phyloP scores from a whole-genome alignment of 2,888 invertebrate species.

The Caenorhabditis uteleia region DNA sequence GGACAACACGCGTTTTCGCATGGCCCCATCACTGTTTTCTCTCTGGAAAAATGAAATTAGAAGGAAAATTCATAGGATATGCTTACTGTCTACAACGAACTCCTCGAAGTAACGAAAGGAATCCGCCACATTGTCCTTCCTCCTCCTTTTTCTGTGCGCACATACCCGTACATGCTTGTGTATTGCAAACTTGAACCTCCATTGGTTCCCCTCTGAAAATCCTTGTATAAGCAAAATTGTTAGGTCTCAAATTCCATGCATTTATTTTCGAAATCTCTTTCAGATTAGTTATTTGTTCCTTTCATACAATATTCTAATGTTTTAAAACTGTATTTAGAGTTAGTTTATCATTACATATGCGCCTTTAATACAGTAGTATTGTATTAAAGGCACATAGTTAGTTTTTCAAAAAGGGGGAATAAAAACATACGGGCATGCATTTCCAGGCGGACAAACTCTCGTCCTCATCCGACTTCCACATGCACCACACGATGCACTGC shows the following conservation, averaged over 20 bases:
- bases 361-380: too few relatives aligned
- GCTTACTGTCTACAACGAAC: constrained; percentile 60
- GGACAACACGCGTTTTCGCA: constrained; percentile 67
- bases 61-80: neutral
- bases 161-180: constrained; percentile 64
- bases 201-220: constrained; percentile 64
- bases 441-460: constrained; percentile 59
- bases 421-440: constrained; percentile 60
- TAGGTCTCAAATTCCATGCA: too few relatives aligned
- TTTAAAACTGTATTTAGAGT: too few relatives aligned
- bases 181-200: constrained; percentile 67
- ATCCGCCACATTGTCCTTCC: constrained; percentile 64
- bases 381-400: too few relatives aligned
- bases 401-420: too few relatives aligned
- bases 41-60: constrained; percentile 49
- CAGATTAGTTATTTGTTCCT: too few relatives aligned
- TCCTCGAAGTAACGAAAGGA: constrained; percentile 62
- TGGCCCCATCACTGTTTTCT: constrained; percentile 60
- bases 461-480: constrained; percentile 65
- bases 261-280: too few relatives aligned
- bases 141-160: constrained; percentile 61
- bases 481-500: constrained; percentile 67
- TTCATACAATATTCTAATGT: too few relatives aligned
- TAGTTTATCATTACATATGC: too few relatives aligned
- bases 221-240: too few relatives aligned